Evolutionary conservation across 2,888 invertebrate species (phyloP).

Genomic region (Salticus scenicus): DNA sequence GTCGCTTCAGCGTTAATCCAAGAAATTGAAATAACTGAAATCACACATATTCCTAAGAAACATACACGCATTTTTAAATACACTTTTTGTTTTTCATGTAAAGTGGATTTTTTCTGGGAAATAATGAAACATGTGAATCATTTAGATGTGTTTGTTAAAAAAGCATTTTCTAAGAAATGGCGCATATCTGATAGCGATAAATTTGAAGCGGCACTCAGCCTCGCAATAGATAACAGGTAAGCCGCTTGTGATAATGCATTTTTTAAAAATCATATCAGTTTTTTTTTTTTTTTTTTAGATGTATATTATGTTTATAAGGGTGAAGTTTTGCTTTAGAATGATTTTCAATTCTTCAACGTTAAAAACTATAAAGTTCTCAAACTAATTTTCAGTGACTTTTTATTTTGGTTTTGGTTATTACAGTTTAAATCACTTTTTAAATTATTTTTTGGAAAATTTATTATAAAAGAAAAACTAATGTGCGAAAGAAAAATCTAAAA

Average conservation of each 20-base stretch:
- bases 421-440: no score
- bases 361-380: no score
- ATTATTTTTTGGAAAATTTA: no score
- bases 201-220: neutral
- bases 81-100: neutral
- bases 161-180: neutral
- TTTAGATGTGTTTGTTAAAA: neutral
- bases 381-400: no score
- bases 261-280: no score
- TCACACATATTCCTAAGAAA: neutral
- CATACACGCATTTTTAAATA: neutral
- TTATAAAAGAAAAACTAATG: no score
- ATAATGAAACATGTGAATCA: neutral
- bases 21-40: neutral
- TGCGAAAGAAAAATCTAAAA: no score
- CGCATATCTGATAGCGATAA: neutral
- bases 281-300: no score
- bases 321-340: no score
- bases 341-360: no score
- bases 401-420: no score
- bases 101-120: neutral
- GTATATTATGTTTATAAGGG: no score
- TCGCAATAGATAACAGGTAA: neutral
- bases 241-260: neutral
- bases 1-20: constrained; percentile 23